These are phyloP conservation scores for Stigmatopora nigra DNA, from an alignment of 2,113 vertebrate species.

Conservation along the genomic window DNA sequence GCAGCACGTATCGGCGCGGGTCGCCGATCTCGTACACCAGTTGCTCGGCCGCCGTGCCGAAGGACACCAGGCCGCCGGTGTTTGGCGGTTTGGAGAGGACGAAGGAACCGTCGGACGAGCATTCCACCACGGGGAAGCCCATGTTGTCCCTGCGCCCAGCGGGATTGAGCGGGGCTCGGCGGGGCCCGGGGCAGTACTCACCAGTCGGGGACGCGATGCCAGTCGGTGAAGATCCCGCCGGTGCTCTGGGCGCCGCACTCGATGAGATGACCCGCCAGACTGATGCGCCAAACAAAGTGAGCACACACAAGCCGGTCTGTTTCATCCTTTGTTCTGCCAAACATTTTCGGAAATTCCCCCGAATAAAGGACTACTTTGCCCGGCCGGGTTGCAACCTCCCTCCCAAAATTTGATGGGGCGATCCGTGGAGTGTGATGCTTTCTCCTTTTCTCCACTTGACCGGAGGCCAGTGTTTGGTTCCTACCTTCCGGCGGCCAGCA, in stretches of 20 bases:
- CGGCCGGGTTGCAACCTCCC: no score
- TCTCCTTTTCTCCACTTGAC: no score
- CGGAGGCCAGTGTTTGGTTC: background rate
- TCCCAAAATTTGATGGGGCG: no score
- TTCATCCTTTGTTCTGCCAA: no score
- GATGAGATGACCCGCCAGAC: constrained; percentile 81
- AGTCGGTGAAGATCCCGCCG: constrained; percentile 85
- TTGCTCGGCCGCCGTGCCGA: constrained; percentile 79
- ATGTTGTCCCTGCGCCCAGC: constrained; percentile 73
- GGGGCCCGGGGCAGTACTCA: constrained; percentile 33
- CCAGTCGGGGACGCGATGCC: constrained; percentile 78
- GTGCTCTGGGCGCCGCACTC: constrained; percentile 83
- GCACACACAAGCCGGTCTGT: background rate
- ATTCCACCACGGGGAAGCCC: constrained; percentile 79
- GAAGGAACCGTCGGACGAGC: constrained; percentile 74
- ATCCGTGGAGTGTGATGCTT: no score
- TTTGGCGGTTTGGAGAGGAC: constrained; percentile 72
- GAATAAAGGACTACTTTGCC: no score
- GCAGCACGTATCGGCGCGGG: constrained; percentile 74
- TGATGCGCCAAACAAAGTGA: constrained; percentile 23
- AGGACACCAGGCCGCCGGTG: constrained; percentile 75
- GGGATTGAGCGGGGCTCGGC: background rate
- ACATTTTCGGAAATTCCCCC: no score
- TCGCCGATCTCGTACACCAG: constrained; percentile 80
- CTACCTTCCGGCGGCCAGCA: constrained; percentile 83